These are phyloP conservation scores for Drosophila prolongata DNA, from an alignment of 2,888 invertebrate species.

Conservation along the genomic window DNA sequence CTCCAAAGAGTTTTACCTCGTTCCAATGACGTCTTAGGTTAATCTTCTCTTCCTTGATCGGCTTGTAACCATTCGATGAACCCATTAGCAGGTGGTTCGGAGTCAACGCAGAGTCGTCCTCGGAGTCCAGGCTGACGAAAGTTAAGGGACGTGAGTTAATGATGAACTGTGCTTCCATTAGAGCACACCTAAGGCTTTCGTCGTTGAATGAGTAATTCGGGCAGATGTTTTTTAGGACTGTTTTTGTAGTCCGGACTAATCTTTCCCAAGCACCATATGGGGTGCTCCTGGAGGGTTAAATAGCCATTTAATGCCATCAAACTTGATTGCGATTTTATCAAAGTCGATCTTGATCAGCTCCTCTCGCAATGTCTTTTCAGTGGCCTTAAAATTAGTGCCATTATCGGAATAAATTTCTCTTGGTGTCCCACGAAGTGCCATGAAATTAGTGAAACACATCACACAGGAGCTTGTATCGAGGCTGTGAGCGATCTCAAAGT, in stretches of 20 bases:
- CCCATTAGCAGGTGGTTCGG: neutral
- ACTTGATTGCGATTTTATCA: neutral
- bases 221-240: neutral
- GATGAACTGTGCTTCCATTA: too few relatives aligned
- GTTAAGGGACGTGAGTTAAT: neutral
- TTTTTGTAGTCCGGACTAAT: neutral
- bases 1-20: neutral
- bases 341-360: conserved; percentile 2
- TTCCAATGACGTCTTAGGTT: neutral
- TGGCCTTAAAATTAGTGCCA: neutral
- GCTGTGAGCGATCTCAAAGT: neutral
- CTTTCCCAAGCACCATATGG: neutral
- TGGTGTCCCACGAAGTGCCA: neutral
- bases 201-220: neutral
- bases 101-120: neutral
- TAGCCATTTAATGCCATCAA: neutral
- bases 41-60: neutral
- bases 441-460: neutral
- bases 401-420: neutral
- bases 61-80: neutral
- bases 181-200: neutral
- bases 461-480: neutral
- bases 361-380: neutral
- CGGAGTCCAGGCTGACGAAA: neutral
- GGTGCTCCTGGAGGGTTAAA: neutral